These are phyloP conservation scores for Apaloderma vittatum DNA, from an alignment of 2,113 vertebrate genomes.

Conservation along the genomic window DNA sequence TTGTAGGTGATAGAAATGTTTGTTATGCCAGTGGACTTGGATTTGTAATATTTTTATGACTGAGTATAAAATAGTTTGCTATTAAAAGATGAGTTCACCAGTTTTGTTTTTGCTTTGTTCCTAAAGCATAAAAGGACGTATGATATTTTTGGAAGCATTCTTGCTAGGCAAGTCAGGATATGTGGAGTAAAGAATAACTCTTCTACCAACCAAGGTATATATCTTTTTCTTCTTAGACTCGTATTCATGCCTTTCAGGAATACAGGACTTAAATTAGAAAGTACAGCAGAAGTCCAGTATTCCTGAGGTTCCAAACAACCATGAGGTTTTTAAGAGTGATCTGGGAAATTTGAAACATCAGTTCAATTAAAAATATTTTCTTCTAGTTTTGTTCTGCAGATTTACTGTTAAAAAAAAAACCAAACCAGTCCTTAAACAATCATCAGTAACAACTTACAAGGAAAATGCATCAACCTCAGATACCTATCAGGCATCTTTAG, in stretches of 20 bases:
- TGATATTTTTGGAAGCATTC: not conserved
- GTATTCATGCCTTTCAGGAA: not conserved
- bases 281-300: not conserved
- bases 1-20: conserved; percentile 1
- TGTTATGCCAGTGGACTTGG: conserved; percentile 20
- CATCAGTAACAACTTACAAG: not conserved
- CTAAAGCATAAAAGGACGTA: not conserved
- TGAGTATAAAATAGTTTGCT: conserved; percentile 31
- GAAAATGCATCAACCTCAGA: not conserved
- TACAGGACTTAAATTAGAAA: not conserved
- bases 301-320: not conserved
- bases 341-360: not conserved
- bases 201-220: not conserved
- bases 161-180: not conserved
- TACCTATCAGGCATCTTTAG: not conserved
- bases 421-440: not conserved
- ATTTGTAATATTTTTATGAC: conserved; percentile 10
- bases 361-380: not conserved
- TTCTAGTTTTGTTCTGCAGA: not conserved
- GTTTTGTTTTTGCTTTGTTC: conserved; percentile 4
- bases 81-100: conserved; percentile 41
- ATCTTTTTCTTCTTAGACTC: not conserved
- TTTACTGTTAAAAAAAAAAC: not conserved
- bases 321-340: not conserved
- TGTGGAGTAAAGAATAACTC: not conserved